Evolutionary conservation across 2,888 invertebrate genomes (phyloP), one percentile per base, ranked within the genome.

Genomic region (Amphimallon solstitiale): DNA sequence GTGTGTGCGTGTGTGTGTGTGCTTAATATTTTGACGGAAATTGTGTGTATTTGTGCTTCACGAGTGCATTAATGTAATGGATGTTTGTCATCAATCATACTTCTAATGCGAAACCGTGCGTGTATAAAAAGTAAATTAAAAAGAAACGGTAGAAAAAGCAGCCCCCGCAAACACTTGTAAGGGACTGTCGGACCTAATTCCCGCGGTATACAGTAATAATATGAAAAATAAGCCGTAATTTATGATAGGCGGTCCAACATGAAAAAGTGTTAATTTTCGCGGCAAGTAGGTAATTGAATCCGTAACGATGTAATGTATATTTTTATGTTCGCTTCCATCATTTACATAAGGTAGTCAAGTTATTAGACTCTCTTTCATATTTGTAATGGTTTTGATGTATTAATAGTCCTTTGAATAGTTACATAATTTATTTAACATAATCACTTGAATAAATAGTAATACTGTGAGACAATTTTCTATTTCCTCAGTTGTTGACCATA

Each of bases 21-120:
- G 37, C 40, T 40, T 56, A 56, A 23, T 40, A 56, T 21, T 56
- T 56, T 56, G 56, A 43, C 40, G 38, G 23, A 40, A 56, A 40
- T 40, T 29, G 40, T 40, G 17, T 51, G 40, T 40, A 21, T 40
- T 29, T 29, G 29, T 29, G 29, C 9, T 29, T 21, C 23, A 40
- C 14, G 21, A 23, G 56, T 56, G 40, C 56, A 56, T 56, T 56
- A 56, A 56, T 56, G 35, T 56, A 56, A 56, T 56, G 56, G 56
- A 56, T 56, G 56, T 40, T 56, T 43, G 56, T 23, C 56, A 56
- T 56, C 56, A 56, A 56, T 56, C 56, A 56, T 56, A 23, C 40
- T 40, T 40, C 29, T 23, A 23, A 40, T 56, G 56, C 35, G 38
- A 21, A 21, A 7, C 10, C 38, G 23, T 54, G 56, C 23, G 56